Conservation (phyloP, 1,140 invertebrate species). For the Diuraphis noxia region DNA sequence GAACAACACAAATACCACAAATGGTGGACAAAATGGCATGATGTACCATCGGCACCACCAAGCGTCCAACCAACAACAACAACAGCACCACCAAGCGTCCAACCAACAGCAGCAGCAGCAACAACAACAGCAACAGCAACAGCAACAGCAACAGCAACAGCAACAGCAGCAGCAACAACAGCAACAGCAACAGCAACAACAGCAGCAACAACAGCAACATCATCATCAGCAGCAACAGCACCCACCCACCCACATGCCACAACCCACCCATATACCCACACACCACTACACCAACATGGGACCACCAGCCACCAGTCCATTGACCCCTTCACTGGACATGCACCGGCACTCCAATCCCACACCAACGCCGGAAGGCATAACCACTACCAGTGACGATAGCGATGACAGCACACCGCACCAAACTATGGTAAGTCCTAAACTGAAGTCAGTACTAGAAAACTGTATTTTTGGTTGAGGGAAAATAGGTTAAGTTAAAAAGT, state of each 20-base stretch:
- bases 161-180: slow-evolving; percentile 58
- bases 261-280: slow-evolving; percentile 59
- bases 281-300: slow-evolving; percentile 60
- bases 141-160: slow-evolving; percentile 34
- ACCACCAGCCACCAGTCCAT: slow-evolving; percentile 55
- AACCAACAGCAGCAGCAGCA: slow-evolving; percentile 45
- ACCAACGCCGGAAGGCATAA: slow-evolving; percentile 62
- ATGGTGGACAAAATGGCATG: slow-evolving; percentile 39
- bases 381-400: slow-evolving; percentile 81
- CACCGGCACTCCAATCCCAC: slow-evolving; percentile 65
- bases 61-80: slow-evolving; percentile 47
- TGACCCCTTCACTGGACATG: slow-evolving; percentile 60
- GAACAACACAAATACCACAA: slow-evolving; percentile 17
- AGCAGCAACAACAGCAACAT: slow-evolving; percentile 50
- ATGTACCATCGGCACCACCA: slow-evolving; percentile 55
- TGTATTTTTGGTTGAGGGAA: background rate
- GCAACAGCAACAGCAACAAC: slow-evolving; percentile 64
- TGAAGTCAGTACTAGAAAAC: background rate
- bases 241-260: slow-evolving; percentile 55
- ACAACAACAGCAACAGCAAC: slow-evolving; percentile 9
- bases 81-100: slow-evolving; percentile 52
- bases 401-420: slow-evolving; percentile 81
- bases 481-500: background rate
- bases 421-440: slow-evolving; percentile 64
- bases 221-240: slow-evolving; percentile 57